phyloP scores from a whole-genome alignment of 2,797 vertebrate species.

The Cottoperca gobio region DNA sequence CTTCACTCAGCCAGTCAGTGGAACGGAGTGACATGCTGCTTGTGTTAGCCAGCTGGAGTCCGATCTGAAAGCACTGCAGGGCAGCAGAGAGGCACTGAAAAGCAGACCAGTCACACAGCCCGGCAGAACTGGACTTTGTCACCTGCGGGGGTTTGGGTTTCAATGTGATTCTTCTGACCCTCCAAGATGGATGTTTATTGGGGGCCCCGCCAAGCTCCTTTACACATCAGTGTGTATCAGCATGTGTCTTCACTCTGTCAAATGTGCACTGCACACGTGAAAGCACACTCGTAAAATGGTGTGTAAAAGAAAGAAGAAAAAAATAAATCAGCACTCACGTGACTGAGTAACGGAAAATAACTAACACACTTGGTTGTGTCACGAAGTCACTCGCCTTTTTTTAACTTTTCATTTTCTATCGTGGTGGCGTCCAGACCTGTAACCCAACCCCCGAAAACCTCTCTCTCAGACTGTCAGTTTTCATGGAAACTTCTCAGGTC shows the following conservation, averaged over 20 bases:
- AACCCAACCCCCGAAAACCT: constrained; percentile 58
- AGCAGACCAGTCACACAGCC: constrained; percentile 65
- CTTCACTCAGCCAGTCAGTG: constrained; percentile 38
- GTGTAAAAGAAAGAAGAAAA: constrained; percentile 53
- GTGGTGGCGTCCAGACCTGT: constrained; percentile 63
- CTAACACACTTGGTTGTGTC: constrained; percentile 70
- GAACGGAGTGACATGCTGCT: constrained; percentile 40
- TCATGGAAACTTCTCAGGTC: constrained; percentile 86
- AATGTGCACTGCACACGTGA: constrained; percentile 68
- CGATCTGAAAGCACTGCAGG: constrained; percentile 76
- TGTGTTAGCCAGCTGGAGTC: constrained; percentile 43
- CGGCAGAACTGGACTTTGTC: constrained; percentile 62
- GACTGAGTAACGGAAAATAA: constrained; percentile 75
- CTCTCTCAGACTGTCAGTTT: constrained; percentile 77
- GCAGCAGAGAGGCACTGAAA: constrained; percentile 81
- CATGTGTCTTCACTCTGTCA: constrained; percentile 75
- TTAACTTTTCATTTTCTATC: constrained; percentile 70
- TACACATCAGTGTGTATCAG: constrained; percentile 52
- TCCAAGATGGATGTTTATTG: constrained; percentile 50
- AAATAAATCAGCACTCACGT: constrained; percentile 45
- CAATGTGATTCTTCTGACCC: constrained; percentile 45
- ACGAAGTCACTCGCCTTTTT: constrained; percentile 75
- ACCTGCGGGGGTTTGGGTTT: constrained; percentile 54
- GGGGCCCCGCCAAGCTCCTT: constrained; percentile 37
- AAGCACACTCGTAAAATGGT: constrained; percentile 72